These are phyloP conservation scores for Mesaphorura yosii DNA, from an alignment of 1,140 invertebrate genomes.

Conservation along the genomic window DNA sequence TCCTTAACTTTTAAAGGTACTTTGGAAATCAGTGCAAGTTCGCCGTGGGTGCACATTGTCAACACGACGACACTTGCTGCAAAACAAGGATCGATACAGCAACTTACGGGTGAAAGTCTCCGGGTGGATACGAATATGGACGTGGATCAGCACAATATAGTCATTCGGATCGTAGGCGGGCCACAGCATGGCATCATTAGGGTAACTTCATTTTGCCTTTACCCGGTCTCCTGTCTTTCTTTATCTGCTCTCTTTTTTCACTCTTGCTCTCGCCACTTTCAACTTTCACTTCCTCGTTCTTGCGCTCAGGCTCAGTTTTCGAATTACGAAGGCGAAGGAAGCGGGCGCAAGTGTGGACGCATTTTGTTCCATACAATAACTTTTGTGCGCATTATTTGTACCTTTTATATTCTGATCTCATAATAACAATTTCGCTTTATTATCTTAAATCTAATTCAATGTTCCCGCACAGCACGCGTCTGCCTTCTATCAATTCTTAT, in stretches of 20 bases:
- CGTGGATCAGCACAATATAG: constrained; percentile 26
- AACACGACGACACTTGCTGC: constrained; percentile 27
- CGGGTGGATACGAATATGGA: constrained; percentile 29
- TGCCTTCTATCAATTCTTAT: too few species aligned
- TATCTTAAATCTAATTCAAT: too few species aligned
- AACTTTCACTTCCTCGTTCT: background rate
- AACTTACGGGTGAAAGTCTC: constrained; percentile 28
- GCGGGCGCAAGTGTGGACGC: too few species aligned
- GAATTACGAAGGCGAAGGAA: too few species aligned
- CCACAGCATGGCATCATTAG: constrained; percentile 31
- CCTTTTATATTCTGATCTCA: too few species aligned
- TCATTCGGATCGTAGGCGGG: constrained; percentile 22
- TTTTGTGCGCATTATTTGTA: too few species aligned
- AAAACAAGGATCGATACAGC: constrained; percentile 26
- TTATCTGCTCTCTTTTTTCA: background rate
- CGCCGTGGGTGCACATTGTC: constrained; percentile 29
- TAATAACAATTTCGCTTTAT: too few species aligned
- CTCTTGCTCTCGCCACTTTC: background rate
- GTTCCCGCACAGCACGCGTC: too few species aligned
- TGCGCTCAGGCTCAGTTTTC: too few species aligned
- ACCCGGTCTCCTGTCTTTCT: background rate
- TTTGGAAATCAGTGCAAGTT: constrained; percentile 26
- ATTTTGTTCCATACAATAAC: too few species aligned
- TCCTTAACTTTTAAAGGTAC: constrained; percentile 19
- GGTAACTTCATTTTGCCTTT: constrained; percentile 21